These are phyloP conservation scores for Antheraea mylitta DNA, from an alignment of 1,140 invertebrate species.

Conservation along the genomic window DNA sequence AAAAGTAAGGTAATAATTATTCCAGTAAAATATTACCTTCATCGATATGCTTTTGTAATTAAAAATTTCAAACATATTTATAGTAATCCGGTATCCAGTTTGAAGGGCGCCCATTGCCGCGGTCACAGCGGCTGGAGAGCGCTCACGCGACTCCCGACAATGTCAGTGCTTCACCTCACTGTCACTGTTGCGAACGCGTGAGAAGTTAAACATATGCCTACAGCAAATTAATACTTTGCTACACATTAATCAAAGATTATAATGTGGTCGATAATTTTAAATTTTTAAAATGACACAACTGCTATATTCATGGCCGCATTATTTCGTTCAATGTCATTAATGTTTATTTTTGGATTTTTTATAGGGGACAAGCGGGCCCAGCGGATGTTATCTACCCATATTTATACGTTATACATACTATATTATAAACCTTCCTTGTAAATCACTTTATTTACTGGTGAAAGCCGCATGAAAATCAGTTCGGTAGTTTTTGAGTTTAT, in stretches of 20 bases:
- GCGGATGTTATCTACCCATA: no score
- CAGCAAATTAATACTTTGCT: constrained; percentile 18
- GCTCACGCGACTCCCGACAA: not conserved
- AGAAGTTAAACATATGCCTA: constrained; percentile 11
- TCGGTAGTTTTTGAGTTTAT: no score
- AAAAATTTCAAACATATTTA: not conserved
- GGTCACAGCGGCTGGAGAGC: not conserved
- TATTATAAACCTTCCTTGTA: no score
- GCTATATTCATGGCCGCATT: not conserved
- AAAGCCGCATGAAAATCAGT: no score
- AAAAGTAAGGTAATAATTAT: no score
- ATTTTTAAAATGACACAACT: not conserved
- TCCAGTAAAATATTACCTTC: not conserved
- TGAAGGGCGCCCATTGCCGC: not conserved
- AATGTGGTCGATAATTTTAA: not conserved
- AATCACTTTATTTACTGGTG: no score
- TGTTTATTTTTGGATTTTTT: not conserved
- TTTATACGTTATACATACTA: no score
- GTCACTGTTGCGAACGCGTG: constrained; percentile 12
- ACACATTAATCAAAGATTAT: constrained; percentile 2
- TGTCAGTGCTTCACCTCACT: constrained; percentile 6
- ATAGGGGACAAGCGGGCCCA: no score
- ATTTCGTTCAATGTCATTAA: not conserved
- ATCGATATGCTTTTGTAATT: not conserved
- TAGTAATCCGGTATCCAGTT: not conserved